A percentile compares a stretch with the other conserved stretches of the same genome.
These are phyloP conservation scores for Tryphoninae sp. DNA, from an alignment of 2,888 invertebrate species.

Conservation along the genomic window DNA sequence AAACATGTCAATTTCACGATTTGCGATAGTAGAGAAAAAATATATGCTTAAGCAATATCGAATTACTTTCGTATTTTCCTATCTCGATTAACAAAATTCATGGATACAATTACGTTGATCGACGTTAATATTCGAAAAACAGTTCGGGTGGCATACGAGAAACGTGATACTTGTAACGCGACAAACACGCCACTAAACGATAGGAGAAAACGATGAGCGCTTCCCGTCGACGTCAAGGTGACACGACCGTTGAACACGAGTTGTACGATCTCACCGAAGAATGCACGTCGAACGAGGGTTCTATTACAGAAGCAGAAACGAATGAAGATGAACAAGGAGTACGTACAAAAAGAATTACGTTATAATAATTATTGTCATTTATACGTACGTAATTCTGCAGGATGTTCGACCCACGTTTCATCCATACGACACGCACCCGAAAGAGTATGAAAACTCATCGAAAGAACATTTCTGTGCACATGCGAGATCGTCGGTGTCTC, in stretches of 20 bases:
- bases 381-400: conserved; percentile 17
- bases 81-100: background rate
- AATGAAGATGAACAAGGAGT: conserved; percentile 50
- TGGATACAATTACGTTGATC: conserved; percentile 24
- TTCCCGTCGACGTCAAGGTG: conserved; percentile 42
- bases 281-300: conserved; percentile 53
- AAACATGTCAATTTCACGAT: conserved; percentile 22
- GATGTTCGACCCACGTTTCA: conserved; percentile 41
- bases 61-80: background rate
- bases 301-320: conserved; percentile 43
- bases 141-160: background rate
- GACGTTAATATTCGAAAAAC: conserved; percentile 45
- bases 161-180: conserved; percentile 22
- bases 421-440: conserved; percentile 27
- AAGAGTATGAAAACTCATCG: conserved; percentile 48
- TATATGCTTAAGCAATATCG: conserved; percentile 1
- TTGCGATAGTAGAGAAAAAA: background rate
- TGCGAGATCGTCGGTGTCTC: conserved; percentile 12
- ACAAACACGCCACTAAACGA: conserved; percentile 26
- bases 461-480: conserved; percentile 35
- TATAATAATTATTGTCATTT: background rate
- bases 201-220: conserved; percentile 31
- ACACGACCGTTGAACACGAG: conserved; percentile 37
- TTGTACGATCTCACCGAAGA: conserved; percentile 53
- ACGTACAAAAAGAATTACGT: background rate